phyloP scores from a whole-genome alignment of 2,797 vertebrate species.

The Dipus sagitta region DNA sequence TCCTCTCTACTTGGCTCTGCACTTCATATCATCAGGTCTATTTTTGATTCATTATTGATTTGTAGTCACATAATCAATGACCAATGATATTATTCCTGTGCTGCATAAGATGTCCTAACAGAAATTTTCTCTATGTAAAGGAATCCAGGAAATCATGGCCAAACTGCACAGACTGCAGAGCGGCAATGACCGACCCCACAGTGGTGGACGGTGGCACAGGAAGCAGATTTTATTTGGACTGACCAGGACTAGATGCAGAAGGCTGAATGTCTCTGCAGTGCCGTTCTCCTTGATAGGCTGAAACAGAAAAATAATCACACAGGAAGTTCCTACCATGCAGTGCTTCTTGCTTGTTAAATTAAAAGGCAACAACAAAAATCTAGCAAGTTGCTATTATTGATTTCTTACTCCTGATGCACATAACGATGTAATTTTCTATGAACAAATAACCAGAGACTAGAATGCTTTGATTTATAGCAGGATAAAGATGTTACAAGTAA shows the following conservation, averaged over 20 bases:
- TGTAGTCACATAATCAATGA: not conserved
- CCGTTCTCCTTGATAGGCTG: not conserved
- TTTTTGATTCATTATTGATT: conserved; percentile 40
- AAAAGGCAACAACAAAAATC: not conserved
- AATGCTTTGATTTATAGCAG: not conserved
- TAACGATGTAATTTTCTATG: not conserved
- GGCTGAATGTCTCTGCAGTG: not conserved
- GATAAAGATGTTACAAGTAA: not conserved
- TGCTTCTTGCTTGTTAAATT: conserved; percentile 20
- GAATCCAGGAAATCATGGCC: not conserved
- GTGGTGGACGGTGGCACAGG: not conserved
- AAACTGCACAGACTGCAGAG: not conserved
- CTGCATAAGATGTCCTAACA: not conserved
- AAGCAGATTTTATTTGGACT: not conserved
- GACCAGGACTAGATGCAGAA: not conserved
- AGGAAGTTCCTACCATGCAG: not conserved
- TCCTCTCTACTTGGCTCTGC: not conserved
- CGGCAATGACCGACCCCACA: not conserved
- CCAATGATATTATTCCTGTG: not conserved
- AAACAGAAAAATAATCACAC: not conserved
- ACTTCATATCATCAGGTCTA: not conserved
- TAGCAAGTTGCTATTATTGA: not conserved
- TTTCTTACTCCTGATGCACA: not conserved
- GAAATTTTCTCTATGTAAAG: not conserved
- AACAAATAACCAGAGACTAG: not conserved